Evolutionary conservation across 2,797 vertebrate species (phyloP).

Genomic region (Salmo trutta): DNA sequence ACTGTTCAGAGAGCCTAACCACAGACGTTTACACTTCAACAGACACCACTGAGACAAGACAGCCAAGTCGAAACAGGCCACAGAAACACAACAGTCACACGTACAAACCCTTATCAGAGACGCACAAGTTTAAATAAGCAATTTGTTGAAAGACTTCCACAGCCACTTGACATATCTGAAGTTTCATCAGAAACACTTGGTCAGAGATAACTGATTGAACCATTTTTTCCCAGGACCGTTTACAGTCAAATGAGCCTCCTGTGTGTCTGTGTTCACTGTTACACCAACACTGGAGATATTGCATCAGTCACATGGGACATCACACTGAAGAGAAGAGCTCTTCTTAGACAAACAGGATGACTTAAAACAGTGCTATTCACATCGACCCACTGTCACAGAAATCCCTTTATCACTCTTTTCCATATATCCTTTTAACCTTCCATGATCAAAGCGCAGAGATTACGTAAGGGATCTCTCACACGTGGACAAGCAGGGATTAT

Average conservation of each 20-base stretch:
- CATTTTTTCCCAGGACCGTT: constrained; percentile 72
- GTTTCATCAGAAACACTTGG: constrained; percentile 76
- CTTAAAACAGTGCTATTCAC: constrained; percentile 72
- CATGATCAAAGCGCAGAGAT: constrained; percentile 79
- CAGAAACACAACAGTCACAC: constrained; percentile 16
- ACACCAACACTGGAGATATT: constrained; percentile 71
- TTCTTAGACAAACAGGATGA: constrained; percentile 79
- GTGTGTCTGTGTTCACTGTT: constrained; percentile 70
- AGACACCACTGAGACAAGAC: constrained; percentile 57
- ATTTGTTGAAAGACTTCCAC: constrained; percentile 67
- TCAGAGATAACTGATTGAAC: constrained; percentile 60
- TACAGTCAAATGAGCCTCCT: constrained; percentile 62
- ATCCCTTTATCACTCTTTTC: constrained; percentile 77
- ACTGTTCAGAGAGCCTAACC: constrained; percentile 67
- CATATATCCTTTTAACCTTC: constrained; percentile 78
- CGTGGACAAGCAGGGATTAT: constrained; percentile 71
- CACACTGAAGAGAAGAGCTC: constrained; percentile 75
- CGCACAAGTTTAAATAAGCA: constrained; percentile 54
- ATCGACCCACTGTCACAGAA: constrained; percentile 76
- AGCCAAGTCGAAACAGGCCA: constrained; percentile 40
- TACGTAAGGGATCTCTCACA: constrained; percentile 72
- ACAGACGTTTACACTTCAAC: constrained; percentile 69
- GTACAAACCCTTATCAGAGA: constrained; percentile 49
- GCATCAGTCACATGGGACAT: constrained; percentile 82
- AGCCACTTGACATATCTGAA: constrained; percentile 62